phyloP scores from a whole-genome alignment of 2,888 invertebrate genomes.

The Iphiclides podalirius region DNA sequence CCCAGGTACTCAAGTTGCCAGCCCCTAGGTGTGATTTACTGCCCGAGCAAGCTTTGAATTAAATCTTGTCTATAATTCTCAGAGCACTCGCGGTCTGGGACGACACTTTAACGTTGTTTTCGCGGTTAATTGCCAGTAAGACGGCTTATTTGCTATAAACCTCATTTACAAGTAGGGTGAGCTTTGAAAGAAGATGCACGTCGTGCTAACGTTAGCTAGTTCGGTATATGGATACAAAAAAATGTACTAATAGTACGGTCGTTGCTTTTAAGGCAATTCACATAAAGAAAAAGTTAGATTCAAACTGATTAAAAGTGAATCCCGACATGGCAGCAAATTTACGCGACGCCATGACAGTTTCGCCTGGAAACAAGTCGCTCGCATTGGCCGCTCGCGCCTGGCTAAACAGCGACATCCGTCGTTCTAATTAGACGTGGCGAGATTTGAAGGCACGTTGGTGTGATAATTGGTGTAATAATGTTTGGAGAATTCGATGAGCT shows the following conservation, averaged over 20 bases:
- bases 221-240: no score
- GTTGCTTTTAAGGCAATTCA: no score
- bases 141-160: conserved; percentile 22
- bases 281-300: no score
- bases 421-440: conserved; percentile 38
- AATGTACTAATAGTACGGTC: no score
- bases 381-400: conserved; percentile 35
- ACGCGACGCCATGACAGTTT: conserved; percentile 14
- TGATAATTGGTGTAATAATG: conserved; percentile 30
- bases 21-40: conserved; percentile 41
- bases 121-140: conserved; percentile 28
- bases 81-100: conserved; percentile 31
- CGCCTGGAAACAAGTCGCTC: conserved; percentile 33
- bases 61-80: conserved; percentile 39
- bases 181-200: neutral
- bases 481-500: conserved; percentile 25
- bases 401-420: conserved; percentile 30
- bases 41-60: conserved; percentile 36
- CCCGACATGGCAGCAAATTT: conserved; percentile 1
- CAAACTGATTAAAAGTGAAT: no score
- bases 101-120: conserved; percentile 27
- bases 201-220: neutral
- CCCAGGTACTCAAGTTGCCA: conserved; percentile 26
- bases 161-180: conserved; percentile 1
- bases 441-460: conserved; percentile 33